Evolutionary conservation across 2,113 vertebrate genomes (phyloP).

Genomic region (Pseudorhombus dupliciocellatus): DNA sequence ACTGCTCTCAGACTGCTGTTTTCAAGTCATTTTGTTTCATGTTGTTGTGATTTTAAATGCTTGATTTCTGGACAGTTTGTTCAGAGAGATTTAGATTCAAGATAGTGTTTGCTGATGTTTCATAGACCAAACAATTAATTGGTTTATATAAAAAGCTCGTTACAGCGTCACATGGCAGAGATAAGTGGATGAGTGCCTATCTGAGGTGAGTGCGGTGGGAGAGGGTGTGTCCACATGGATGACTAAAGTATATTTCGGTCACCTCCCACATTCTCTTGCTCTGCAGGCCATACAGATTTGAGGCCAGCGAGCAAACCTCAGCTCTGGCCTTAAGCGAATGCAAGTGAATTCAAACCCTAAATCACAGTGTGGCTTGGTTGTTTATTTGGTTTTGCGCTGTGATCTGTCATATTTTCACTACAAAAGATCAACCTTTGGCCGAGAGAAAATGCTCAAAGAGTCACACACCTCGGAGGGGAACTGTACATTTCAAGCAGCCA

Average conservation of each 20-base stretch:
- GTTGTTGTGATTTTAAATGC: background rate
- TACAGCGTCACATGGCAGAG: background rate
- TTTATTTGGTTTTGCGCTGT: slow-evolving; percentile 69
- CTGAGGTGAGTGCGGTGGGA: slow-evolving; percentile 40
- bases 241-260: slow-evolving; percentile 63
- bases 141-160: no score
- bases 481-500: slow-evolving; percentile 2
- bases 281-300: slow-evolving; percentile 53
- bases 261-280: slow-evolving; percentile 40
- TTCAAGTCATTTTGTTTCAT: background rate
- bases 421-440: slow-evolving; percentile 50
- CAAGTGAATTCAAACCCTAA: slow-evolving; percentile 58
- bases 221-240: slow-evolving; percentile 36
- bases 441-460: background rate
- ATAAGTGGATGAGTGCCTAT: slow-evolving; percentile 36
- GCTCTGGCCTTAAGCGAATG: slow-evolving; percentile 32
- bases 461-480: slow-evolving; percentile 15
- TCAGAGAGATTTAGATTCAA: no score
- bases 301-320: slow-evolving; percentile 55
- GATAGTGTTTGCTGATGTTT: no score
- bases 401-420: slow-evolving; percentile 48
- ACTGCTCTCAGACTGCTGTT: background rate
- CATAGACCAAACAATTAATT: no score
- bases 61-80: background rate
- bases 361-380: slow-evolving; percentile 60